Conservation (phyloP, 2,113 vertebrate genomes). For the Circaetus cinerascens region DNA sequence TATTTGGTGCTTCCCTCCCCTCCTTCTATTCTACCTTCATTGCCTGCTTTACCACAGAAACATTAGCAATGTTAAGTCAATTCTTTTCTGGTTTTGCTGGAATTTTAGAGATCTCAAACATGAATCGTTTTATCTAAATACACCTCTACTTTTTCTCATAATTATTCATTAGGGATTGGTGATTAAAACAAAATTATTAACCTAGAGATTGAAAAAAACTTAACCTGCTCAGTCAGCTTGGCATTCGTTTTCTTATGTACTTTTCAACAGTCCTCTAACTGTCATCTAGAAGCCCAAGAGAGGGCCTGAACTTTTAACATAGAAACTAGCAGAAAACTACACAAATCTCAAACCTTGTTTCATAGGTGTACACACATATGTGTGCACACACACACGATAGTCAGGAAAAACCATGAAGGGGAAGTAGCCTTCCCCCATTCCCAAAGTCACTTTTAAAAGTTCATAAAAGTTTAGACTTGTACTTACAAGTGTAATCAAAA, state of each 20-base stretch:
- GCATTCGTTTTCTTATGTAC: neutral
- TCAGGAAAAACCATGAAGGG: accelerated
- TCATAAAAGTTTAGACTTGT: neutral
- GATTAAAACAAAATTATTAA: neutral
- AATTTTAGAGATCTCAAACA: neutral
- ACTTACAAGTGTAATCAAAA: neutral
- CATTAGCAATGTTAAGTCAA: neutral
- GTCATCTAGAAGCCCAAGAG: neutral
- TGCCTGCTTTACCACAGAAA: neutral
- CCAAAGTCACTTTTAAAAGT: neutral
- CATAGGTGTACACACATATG: accelerated
- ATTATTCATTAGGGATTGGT: neutral
- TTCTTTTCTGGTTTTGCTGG: neutral
- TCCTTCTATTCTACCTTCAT: neutral
- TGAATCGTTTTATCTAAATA: neutral
- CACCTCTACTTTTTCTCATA: neutral
- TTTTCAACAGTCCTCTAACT: neutral
- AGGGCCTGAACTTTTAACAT: neutral
- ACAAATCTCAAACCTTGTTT: neutral
- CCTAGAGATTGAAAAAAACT: neutral
- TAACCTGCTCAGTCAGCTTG: neutral
- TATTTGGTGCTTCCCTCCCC: neutral
- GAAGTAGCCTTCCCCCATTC: neutral
- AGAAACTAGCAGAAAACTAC: neutral
- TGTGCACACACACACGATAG: neutral